These are phyloP conservation scores for Bugulina stolonifera DNA, from an alignment of 2,888 invertebrate species.

Conservation along the genomic window DNA sequence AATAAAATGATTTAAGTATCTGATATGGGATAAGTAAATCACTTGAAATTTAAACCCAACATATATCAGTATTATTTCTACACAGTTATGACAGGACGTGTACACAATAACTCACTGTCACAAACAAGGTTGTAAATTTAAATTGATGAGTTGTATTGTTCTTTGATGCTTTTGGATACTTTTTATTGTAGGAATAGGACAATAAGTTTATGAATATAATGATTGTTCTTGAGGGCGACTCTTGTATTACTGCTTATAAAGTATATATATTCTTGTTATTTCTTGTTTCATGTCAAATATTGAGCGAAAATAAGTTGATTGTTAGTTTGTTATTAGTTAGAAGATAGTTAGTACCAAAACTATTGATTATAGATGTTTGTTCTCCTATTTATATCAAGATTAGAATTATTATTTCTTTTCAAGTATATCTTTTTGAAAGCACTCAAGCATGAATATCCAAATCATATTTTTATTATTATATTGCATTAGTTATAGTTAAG, in stretches of 20 bases:
- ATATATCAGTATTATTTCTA: no score
- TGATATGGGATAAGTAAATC: no score
- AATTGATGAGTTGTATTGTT: not conserved
- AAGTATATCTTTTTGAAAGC: not conserved
- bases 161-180: not conserved
- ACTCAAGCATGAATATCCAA: conserved; percentile 23
- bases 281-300: not conserved
- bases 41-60: no score
- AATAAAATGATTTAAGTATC: no score
- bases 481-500: conserved; percentile 2
- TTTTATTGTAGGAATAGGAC: not conserved
- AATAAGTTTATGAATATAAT: not conserved
- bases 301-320: conserved; percentile 7
- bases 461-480: conserved; percentile 21
- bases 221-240: not conserved
- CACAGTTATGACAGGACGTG: no score
- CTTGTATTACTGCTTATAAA: conserved; percentile 16
- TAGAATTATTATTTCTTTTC: conserved; percentile 8
- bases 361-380: conserved; percentile 15
- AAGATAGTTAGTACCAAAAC: not conserved
- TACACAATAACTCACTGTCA: no score
- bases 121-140: not conserved
- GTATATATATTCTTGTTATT: conserved; percentile 14
- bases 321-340: conserved; percentile 3
- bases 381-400: conserved; percentile 18